Evolutionary conservation across 2,113 vertebrate genomes (phyloP).

Genomic region (Catharus bicknelli): DNA sequence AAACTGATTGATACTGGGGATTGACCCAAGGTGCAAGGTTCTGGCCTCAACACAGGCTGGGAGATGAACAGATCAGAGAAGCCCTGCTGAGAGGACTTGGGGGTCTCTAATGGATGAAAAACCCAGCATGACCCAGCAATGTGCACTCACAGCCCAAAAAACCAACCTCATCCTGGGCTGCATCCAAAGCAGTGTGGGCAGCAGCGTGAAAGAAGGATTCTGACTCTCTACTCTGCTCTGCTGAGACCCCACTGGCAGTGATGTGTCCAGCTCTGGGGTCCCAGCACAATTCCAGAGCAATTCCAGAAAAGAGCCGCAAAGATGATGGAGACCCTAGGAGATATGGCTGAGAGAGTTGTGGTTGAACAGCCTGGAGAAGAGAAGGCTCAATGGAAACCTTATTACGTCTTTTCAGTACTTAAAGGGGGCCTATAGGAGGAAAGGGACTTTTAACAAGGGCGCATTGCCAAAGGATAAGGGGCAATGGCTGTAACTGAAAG

Average conservation of each 20-base stretch:
- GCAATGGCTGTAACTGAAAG: neutral
- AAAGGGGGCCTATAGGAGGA: neutral
- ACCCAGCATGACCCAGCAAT: rapidly evolving
- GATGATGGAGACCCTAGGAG: neutral
- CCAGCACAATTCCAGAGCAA: no score
- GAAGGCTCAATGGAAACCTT: neutral
- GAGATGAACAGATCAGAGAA: neutral
- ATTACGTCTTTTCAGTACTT: neutral
- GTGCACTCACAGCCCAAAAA: neutral
- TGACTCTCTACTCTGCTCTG: neutral
- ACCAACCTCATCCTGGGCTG: rapidly evolving
- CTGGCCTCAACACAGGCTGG: neutral
- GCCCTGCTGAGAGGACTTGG: neutral
- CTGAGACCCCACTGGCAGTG: rapidly evolving
- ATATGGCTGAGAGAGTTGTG: neutral
- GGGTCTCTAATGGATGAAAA: neutral
- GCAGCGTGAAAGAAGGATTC: neutral
- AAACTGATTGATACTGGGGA: neutral
- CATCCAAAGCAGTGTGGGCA: rapidly evolving
- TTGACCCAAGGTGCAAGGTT: neutral
- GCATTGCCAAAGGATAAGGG: neutral
- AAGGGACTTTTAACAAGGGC: neutral
- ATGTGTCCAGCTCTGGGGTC: rapidly evolving
- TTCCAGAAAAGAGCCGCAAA: neutral
- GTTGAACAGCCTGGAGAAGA: neutral